A percentile compares a stretch with the other conserved stretches of the same genome.
phyloP scores from a whole-genome alignment of 1,140 invertebrate species.

The Tetramorium parvispinum region DNA sequence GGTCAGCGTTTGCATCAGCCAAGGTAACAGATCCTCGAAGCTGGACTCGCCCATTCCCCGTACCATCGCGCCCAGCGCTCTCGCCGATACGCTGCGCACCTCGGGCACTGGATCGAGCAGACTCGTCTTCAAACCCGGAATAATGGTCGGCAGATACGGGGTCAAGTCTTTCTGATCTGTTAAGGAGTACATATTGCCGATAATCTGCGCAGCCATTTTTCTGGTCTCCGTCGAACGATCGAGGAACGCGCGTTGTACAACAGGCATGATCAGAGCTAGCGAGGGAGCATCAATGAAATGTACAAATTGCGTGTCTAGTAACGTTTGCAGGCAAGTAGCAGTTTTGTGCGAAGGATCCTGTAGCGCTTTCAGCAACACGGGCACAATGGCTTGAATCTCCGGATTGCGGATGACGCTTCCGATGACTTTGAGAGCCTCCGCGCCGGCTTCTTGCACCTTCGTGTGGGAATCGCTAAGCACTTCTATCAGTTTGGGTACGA shows the following conservation, averaged over 20 bases:
- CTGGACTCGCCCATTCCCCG: conserved; percentile 97
- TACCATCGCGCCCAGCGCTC: conserved; percentile 99
- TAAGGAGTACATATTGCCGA: conserved; percentile 99
- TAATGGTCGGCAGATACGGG: conserved; percentile 98
- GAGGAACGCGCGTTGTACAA: conserved; percentile 98
- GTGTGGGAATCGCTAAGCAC: conserved; percentile 98
- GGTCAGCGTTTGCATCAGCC: conserved; percentile 99
- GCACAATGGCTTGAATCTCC: conserved; percentile 98
- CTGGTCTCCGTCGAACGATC: conserved; percentile 98
- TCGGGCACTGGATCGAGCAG: conserved; percentile 99
- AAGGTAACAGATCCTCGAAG: conserved; percentile 97
- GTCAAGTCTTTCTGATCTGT: conserved; percentile 99
- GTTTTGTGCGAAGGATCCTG: conserved; percentile 99
- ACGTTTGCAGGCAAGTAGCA: conserved; percentile 94
- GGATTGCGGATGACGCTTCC: conserved; percentile 99
- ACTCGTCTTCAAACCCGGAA: conserved; percentile 98
- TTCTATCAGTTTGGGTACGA: conserved; percentile 99
- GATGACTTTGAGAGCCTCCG: conserved; percentile 97
- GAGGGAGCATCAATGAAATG: conserved; percentile 99
- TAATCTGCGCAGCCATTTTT: conserved; percentile 99
- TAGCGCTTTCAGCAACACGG: conserved; percentile 95
- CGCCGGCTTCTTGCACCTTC: conserved; percentile 98
- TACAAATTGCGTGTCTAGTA: conserved; percentile 99
- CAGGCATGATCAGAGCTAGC: conserved; percentile 99
- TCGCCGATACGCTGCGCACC: conserved; percentile 96